A percentile compares a stretch with the other conserved stretches of the same genome.
Conservation (phyloP, 1,140 invertebrate genomes). For the Drosophila mauritiana region DNA sequence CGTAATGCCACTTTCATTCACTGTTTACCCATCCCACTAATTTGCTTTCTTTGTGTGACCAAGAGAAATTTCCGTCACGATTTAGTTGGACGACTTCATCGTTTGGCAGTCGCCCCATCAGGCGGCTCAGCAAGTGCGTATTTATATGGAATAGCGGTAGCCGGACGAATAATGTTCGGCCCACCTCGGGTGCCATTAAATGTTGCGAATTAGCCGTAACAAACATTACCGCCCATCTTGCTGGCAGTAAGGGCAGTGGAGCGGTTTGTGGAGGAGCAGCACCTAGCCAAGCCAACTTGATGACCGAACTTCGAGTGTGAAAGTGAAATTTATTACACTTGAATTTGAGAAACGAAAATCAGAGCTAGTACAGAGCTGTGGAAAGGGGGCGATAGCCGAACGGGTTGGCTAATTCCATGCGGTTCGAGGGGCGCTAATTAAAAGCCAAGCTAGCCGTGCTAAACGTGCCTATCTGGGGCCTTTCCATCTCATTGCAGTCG, state of each 20-base stretch:
- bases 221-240: slow-evolving; percentile 13
- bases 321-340: slow-evolving; percentile 81
- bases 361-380: slow-evolving; percentile 44
- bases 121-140: slow-evolving; percentile 40
- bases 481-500: slow-evolving; percentile 81
- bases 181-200: slow-evolving; percentile 36
- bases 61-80: slow-evolving; percentile 78
- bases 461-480: slow-evolving; percentile 29
- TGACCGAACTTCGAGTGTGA: slow-evolving; percentile 68
- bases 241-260: slow-evolving; percentile 1
- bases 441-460: slow-evolving; percentile 29
- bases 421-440: slow-evolving; percentile 44
- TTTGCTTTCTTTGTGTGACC: slow-evolving; percentile 13
- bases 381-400: slow-evolving; percentile 18
- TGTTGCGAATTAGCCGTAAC: slow-evolving; percentile 63
- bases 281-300: slow-evolving; percentile 54
- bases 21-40: slow-evolving; percentile 3
- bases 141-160: slow-evolving; percentile 67
- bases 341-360: slow-evolving; percentile 66
- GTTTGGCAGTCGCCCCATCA: slow-evolving; percentile 28
- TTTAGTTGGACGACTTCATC: slow-evolving; percentile 48
- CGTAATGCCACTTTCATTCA: slow-evolving; percentile 16
- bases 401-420: slow-evolving; percentile 53
- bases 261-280: background rate
- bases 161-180: background rate